Base-by-base conservation (phyloP, 2,888 invertebrate species). In the Lasioglossum zephyrum region DNA sequence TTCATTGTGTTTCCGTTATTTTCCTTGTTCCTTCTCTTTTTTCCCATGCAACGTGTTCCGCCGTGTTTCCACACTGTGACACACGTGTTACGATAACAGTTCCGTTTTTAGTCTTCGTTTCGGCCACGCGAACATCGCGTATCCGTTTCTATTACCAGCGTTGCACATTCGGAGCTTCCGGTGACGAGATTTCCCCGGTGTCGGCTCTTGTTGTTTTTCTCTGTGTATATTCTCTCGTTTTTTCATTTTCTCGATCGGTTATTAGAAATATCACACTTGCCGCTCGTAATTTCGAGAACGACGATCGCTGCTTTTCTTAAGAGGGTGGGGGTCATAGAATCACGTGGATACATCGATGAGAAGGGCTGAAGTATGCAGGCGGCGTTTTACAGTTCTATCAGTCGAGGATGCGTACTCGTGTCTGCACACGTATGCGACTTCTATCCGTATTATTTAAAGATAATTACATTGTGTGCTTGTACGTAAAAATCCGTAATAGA, bases 221-320 rank as follows among this genome's bases (percentile, higher is more conserved):
- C 22, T 16, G 47, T 49, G n/a, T 70, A 49, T 70, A 41, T 73
- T 78, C 78, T 69, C 47, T 81, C 49, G 22, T 70, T 36, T 36
- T 3, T 36, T 3, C 31, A 31, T 31, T 44, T 44, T 44, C 70
- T 47, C 63, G 69, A 87, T 70, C 79, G 84, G 70, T 85, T 84
- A 87, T 57, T 81, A 31, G 78, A 60, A 85, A 75, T 63, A 63
- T 90, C 81, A 81, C 82, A 81, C 81, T 88, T 79, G 84, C 69
- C 22, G 84, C 66, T 85, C 69, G 66, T 26, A 13, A 49, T 74
- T 44, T 77, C 63, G 76, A 78, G 31, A 84, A 82, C 63, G 74
- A 82, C 63, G 77, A 87, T 82, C 66, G 82, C 84, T 66, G 47
- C 36, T 4, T 66, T 66, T 26, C 8, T 66, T 47, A 16, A 70